Evolutionary conservation across 2,888 invertebrate genomes (phyloP).

Genomic region (Plebejus melissa): DNA sequence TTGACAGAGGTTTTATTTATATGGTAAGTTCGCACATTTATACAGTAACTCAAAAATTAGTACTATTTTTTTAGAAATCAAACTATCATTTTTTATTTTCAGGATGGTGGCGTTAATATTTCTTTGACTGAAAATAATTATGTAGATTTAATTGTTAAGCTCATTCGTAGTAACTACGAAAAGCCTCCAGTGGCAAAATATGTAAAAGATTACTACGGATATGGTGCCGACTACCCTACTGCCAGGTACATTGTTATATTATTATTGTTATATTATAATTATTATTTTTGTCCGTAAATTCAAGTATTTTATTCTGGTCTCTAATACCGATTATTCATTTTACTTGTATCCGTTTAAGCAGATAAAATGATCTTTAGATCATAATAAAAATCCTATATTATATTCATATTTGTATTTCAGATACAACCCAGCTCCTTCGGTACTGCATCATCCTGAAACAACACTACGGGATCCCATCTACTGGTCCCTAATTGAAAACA

Average conservation of each 20-base stretch:
- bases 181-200: constrained; percentile 54
- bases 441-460: constrained; percentile 65
- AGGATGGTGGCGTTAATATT: constrained; percentile 60
- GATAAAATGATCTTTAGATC: background rate
- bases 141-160: constrained; percentile 55
- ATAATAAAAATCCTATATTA: background rate
- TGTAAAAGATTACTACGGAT: constrained; percentile 58
- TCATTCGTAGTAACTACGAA: constrained; percentile 63
- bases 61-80: background rate
- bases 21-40: constrained; percentile 49
- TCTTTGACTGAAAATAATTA: constrained; percentile 60
- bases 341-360: too few relatives aligned
- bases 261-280: too few relatives aligned
- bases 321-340: too few relatives aligned
- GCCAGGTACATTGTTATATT: constrained; percentile 41
- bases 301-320: too few relatives aligned
- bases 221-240: constrained; percentile 51
- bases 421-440: constrained; percentile 63
- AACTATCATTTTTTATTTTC: constrained; percentile 33
- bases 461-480: constrained; percentile 61
- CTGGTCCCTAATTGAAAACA: constrained; percentile 56
- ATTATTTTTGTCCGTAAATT: too few relatives aligned
- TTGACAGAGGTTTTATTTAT: constrained; percentile 58
- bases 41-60: background rate
- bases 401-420: constrained; percentile 45